Evolutionary conservation across 2,113 vertebrate species (phyloP), one percentile per base, ranked within the genome.

Genomic region (Oncorhynchus mykiss): DNA sequence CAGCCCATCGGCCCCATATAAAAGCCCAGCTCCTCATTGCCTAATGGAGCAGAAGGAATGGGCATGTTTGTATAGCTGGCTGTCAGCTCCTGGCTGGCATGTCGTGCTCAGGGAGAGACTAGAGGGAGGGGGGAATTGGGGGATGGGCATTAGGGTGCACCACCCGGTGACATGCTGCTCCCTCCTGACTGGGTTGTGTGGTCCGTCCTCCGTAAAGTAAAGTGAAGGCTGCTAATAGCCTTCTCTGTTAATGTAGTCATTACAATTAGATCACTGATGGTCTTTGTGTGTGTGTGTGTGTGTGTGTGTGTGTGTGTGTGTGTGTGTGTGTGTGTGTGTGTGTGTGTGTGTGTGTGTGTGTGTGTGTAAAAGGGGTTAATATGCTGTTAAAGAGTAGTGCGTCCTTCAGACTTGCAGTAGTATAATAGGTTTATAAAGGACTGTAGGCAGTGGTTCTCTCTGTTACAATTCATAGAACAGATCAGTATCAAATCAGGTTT

Each of bases 221-320:
- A 91, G 87, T 75, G 82, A 86, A 86, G 87, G n/a, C 87, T 11
- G 76, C 87, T 90, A 92, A 92, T 91, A 89, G 89, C 86, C 81
- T 86, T 9, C 70, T 77, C 73, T 24, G 84, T 91, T 91, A 90
- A 92, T 92, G 89, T 87, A 91, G 74, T 92, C 90, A 88, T 91
- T 92, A 90, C 86, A 84, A 88, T 73, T 82, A 87, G 84, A 90
- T 90, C 77, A 87, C 80, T 71, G 69, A n/a, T 73, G 34, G 72
- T 80, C 7, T 68, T 78, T 81, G 76, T 67, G 76, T 85, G 83
- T 14, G 67, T 85, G 82, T 49, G 27, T 18, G 11, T 34, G 29
- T 67, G 66, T 16, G 25, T 67, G 29, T 20, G 66, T 39, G 66
- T 27, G 64, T 65, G 6, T 27, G 29, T 7, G 29, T 9, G 70